Conservation (phyloP, 2,113 vertebrate species). For the Mesocricetus auratus region DNA sequence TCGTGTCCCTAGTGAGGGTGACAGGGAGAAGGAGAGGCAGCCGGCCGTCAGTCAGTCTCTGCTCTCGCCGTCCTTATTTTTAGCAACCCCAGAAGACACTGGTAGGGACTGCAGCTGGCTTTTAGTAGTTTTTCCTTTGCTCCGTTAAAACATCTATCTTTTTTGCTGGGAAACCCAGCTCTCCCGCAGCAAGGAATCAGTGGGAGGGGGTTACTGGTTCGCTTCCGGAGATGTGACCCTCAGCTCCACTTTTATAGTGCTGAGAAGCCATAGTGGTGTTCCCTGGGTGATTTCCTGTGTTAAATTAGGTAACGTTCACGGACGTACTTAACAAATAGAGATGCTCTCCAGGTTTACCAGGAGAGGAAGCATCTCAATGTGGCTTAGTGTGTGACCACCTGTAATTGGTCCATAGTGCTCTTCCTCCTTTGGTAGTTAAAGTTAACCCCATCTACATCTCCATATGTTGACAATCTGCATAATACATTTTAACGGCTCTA, state of each 20-base stretch:
- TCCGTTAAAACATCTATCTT: neutral
- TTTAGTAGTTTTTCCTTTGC: neutral
- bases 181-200: neutral
- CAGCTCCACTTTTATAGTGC: accelerated
- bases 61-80: slow-evolving; percentile 18
- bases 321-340: neutral
- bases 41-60: accelerated
- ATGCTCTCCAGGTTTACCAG: neutral
- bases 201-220: accelerated
- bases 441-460: neutral
- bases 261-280: accelerated
- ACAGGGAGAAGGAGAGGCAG: neutral
- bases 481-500: accelerated
- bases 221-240: neutral
- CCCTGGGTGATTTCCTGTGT: neutral
- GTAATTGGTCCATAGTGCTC: accelerated
- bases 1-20: neutral
- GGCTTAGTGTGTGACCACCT: neutral
- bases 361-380: accelerated
- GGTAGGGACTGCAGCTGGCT: neutral
- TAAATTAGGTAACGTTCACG: neutral
- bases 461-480: neutral
- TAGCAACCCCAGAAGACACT: neutral
- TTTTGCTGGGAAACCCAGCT: neutral
- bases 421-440: too few relatives aligned